A percentile compares a stretch with the other conserved stretches of the same genome.
phyloP scores from a whole-genome alignment of 2,888 invertebrate genomes.

The Auanema freiburgensis region DNA sequence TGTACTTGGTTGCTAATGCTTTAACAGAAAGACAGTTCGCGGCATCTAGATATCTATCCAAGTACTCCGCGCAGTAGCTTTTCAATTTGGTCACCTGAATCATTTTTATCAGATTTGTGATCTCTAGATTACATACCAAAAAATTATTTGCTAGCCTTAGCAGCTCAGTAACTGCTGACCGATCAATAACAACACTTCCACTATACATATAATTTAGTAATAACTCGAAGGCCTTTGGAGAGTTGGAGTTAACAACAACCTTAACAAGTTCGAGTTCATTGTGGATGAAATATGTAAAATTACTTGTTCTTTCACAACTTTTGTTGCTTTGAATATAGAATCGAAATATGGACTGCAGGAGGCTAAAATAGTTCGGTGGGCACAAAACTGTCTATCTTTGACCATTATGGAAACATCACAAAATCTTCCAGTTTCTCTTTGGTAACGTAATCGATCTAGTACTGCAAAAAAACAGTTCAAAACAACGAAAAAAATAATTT shows the following conservation, averaged over 20 bases:
- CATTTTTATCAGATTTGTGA: background rate
- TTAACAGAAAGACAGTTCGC: conserved; percentile 73
- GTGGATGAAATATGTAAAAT: background rate
- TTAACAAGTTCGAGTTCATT: conserved; percentile 41
- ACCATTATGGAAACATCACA: conserved; percentile 73
- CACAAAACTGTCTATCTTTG: conserved; percentile 71
- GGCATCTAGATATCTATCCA: conserved; percentile 72
- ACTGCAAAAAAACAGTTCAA: conserved; percentile 44
- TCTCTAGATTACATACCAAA: conserved; percentile 65
- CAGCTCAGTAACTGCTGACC: conserved; percentile 72
- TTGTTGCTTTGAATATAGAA: conserved; percentile 70
- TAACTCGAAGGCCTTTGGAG: conserved; percentile 71
- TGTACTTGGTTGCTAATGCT: conserved; percentile 72
- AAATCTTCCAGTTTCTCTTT: conserved; percentile 70
- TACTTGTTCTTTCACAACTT: conserved; percentile 63
- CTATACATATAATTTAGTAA: conserved; percentile 75
- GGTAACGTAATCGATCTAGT: conserved; percentile 67
- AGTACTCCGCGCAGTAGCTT: conserved; percentile 73
- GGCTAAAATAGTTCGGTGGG: conserved; percentile 73
- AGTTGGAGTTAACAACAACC: conserved; percentile 70
- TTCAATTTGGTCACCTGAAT: conserved; percentile 67
- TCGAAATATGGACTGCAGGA: conserved; percentile 74
- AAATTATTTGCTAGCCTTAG: conserved; percentile 73
- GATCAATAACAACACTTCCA: conserved; percentile 72
- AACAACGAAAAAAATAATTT: background rate